These are phyloP conservation scores for Drosophila paracracens DNA, from an alignment of 2,888 invertebrate species.

Conservation along the genomic window DNA sequence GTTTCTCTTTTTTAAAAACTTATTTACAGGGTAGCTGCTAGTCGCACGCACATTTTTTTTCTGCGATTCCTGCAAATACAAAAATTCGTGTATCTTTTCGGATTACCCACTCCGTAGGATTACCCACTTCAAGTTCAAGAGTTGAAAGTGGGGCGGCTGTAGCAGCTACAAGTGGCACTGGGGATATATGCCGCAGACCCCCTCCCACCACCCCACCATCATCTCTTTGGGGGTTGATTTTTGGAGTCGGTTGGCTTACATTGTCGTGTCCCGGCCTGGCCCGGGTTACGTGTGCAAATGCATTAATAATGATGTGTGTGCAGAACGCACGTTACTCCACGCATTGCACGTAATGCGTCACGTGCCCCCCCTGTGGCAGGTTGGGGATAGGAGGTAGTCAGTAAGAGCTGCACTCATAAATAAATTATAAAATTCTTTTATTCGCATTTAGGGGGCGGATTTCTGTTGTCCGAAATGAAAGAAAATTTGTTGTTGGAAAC, in stretches of 20 bases:
- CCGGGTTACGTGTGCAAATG: conserved; percentile 68
- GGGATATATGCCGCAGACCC: conserved; percentile 37
- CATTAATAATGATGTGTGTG: conserved; percentile 80
- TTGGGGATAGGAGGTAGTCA: not conserved
- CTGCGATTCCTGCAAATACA: not conserved
- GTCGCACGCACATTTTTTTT: not conserved
- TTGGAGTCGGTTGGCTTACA: conserved; percentile 38
- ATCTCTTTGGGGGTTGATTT: conserved; percentile 45
- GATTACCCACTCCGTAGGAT: conserved; percentile 12
- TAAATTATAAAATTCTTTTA: conserved; percentile 53
- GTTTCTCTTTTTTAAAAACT: not conserved
- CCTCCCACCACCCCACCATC: not conserved
- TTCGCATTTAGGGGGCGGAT: conserved; percentile 47
- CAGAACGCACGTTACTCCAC: conserved; percentile 64
- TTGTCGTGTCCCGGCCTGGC: not conserved
- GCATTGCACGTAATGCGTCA: conserved; percentile 75
- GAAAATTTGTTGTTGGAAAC: not conserved
- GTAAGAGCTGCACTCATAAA: conserved; percentile 49
- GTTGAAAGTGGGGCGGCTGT: conserved; percentile 46
- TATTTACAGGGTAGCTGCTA: not conserved
- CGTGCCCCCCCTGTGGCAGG: conserved; percentile 42
- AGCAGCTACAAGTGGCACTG: conserved; percentile 68
- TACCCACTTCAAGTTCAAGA: conserved; percentile 54
- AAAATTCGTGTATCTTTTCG: not conserved
- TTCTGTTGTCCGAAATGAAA: conserved; percentile 35